Percentiles rank a stretch among this genome's conserved stretches.
Conservation (phyloP, 2,113 vertebrate genomes). For the Calidris pygmaea region DNA sequence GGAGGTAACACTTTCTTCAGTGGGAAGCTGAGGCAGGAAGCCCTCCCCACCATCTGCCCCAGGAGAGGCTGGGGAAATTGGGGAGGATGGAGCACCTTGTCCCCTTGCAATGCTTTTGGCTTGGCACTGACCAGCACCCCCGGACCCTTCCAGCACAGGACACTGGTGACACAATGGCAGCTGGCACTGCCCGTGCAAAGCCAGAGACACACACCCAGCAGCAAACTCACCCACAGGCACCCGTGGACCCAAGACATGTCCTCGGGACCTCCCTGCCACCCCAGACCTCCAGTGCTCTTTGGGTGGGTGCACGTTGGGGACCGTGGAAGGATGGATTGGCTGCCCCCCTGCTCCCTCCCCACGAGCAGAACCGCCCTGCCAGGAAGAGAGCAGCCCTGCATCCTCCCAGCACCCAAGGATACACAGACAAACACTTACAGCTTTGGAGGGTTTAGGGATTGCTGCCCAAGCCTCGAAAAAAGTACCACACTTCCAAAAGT, state of each 20-base stretch:
- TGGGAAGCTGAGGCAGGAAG: not conserved
- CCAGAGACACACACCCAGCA: not conserved
- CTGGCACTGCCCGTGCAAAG: not conserved
- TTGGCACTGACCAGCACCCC: not conserved
- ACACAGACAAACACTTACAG: not conserved
- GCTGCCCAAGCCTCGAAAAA: not conserved
- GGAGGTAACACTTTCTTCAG: not conserved
- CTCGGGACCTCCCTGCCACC: not conserved
- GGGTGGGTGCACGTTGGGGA: rapidly evolving
- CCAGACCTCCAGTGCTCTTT: not conserved
- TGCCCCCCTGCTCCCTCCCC: not conserved
- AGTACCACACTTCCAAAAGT: not conserved
- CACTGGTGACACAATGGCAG: not conserved
- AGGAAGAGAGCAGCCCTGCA: not conserved
- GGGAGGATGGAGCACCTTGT: not conserved
- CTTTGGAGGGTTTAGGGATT: not conserved
- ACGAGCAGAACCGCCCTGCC: not conserved
- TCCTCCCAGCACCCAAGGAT: not conserved
- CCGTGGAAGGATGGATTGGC: not conserved
- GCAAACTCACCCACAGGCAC: not conserved
- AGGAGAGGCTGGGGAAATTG: not conserved
- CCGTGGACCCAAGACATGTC: rapidly evolving
- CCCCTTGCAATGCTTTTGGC: not conserved
- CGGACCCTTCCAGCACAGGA: not conserved
- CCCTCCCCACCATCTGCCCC: not conserved